phyloP scores from a whole-genome alignment of 2,797 vertebrate species.

The Alosa sapidissima region DNA sequence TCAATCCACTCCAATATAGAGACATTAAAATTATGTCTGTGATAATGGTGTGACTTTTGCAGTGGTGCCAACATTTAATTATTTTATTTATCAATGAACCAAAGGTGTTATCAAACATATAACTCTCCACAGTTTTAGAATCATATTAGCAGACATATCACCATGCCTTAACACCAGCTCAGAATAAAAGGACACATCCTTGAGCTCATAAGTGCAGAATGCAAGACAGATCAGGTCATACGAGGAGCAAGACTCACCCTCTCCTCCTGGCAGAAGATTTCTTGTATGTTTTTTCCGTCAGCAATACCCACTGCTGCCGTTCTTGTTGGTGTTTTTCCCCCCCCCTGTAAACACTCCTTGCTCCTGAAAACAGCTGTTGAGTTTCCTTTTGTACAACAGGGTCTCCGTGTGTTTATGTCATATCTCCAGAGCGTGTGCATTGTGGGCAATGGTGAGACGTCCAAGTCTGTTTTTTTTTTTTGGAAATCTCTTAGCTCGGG shows the following conservation, averaged over 20 bases:
- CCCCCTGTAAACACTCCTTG: conserved; percentile 2
- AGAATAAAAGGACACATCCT: neutral
- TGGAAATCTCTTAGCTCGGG: conserved; percentile 38
- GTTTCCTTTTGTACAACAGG: neutral
- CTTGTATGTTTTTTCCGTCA: neutral
- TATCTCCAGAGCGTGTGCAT: conserved; percentile 35
- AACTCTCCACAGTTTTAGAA: neutral
- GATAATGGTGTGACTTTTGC: neutral
- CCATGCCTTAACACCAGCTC: neutral
- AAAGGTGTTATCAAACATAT: neutral
- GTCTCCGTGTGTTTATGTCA: conserved; percentile 33
- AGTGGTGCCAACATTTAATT: neutral
- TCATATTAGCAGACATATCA: neutral
- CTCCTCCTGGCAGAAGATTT: neutral
- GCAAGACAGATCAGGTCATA: neutral
- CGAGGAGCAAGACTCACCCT: conserved; percentile 23
- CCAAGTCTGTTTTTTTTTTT: neutral
- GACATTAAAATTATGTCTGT: neutral
- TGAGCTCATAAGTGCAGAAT: neutral
- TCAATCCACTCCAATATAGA: neutral
- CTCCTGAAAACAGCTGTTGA: neutral
- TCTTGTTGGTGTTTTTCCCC: neutral
- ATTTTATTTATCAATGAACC: neutral
- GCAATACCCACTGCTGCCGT: neutral
- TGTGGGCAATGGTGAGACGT: conserved; percentile 24